Conservation (phyloP, 2,797 vertebrate species). For the Alosa sapidissima region DNA sequence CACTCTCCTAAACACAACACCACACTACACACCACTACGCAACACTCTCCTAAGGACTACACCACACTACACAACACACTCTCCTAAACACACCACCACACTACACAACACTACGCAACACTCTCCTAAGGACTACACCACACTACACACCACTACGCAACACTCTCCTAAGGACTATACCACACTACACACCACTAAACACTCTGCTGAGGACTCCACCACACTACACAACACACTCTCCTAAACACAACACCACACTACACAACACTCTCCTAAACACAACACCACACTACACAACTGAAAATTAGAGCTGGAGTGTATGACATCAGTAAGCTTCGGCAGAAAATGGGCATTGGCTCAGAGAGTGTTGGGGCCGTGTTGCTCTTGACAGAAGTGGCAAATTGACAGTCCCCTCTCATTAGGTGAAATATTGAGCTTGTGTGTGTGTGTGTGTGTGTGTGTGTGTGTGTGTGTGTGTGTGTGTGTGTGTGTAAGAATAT, state of each 20-base stretch:
- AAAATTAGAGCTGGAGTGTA: neutral
- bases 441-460: neutral
- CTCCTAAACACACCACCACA: no score
- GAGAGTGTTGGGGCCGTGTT: constrained; percentile 42
- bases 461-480: constrained; percentile 12
- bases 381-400: constrained; percentile 48
- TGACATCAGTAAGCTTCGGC: neutral
- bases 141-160: neutral
- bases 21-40: neutral
- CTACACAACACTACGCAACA: neutral
- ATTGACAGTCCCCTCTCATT: constrained; percentile 56
- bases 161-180: neutral
- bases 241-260: no score
- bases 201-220: no score
- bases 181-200: neutral
- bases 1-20: neutral
- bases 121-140: neutral
- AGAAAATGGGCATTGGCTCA: constrained; percentile 31
- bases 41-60: neutral
- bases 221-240: no score
- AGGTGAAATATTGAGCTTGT: constrained; percentile 26
- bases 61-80: no score
- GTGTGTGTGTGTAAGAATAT: neutral
- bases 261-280: no score
- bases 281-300: no score